Conservation (phyloP, 2,797 vertebrate genomes). For the Gastrophryne carolinensis region DNA sequence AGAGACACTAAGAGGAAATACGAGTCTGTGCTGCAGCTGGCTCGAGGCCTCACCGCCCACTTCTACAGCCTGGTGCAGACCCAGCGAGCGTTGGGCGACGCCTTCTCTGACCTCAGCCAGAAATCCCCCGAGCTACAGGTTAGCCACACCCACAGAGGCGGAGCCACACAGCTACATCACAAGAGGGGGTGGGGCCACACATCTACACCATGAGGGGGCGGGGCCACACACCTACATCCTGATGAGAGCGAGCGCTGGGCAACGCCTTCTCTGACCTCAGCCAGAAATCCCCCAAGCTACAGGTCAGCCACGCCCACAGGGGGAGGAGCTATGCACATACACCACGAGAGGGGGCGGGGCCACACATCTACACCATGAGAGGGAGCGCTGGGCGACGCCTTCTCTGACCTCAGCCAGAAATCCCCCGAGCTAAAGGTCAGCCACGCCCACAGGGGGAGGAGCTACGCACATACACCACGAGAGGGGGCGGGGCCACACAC, state of each 20-base stretch:
- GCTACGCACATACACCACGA: too few species aligned
- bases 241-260: slow-evolving; percentile 87
- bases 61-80: slow-evolving; percentile 94
- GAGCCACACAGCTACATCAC: not conserved
- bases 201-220: too few species aligned
- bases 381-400: slow-evolving; percentile 89
- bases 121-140: slow-evolving; percentile 97
- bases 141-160: not conserved
- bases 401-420: slow-evolving; percentile 96
- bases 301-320: too few species aligned
- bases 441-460: too few species aligned
- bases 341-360: too few species aligned
- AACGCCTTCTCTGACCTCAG: slow-evolving; percentile 94
- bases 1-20: slow-evolving; percentile 94
- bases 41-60: slow-evolving; percentile 82
- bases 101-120: slow-evolving; percentile 95
- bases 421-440: slow-evolving; percentile 92
- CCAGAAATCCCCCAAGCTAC: slow-evolving; percentile 96
- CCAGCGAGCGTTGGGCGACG: slow-evolving; percentile 90
- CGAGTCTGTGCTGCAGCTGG: slow-evolving; percentile 84
- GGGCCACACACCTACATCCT: too few species aligned
- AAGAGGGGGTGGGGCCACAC: too few species aligned
- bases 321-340: too few species aligned
- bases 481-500: too few species aligned
- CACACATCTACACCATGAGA: too few species aligned